Evolutionary conservation across 2,888 invertebrate genomes (phyloP).

Genomic region (Acanthopleura granulata): DNA sequence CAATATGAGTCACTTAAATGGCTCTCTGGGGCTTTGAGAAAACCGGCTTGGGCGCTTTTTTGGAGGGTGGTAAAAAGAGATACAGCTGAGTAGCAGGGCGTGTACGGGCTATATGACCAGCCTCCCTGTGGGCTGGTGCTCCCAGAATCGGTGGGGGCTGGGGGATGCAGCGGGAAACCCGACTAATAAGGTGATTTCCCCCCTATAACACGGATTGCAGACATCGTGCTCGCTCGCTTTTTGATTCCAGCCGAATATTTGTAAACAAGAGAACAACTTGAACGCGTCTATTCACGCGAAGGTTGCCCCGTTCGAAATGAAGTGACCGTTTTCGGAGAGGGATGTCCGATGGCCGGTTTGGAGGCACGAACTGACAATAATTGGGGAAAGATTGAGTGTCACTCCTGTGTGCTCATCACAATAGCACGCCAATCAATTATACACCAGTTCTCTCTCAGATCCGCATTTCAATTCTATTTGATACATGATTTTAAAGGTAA

Average conservation of each 20-base stretch:
- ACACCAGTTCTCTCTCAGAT: neutral
- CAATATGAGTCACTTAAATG: conserved; percentile 1
- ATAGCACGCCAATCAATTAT: conserved; percentile 6
- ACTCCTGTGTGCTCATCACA: neutral
- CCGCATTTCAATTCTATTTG: neutral
- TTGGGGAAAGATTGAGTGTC: conserved; percentile 6
- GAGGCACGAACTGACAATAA: conserved; percentile 5
- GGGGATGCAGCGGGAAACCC: neutral
- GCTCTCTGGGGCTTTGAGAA: neutral
- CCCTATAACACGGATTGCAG: neutral
- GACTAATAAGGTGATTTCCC: conserved; percentile 9
- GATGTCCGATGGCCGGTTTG: neutral
- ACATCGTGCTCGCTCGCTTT: neutral
- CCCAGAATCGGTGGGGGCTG: neutral
- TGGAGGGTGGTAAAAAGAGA: neutral
- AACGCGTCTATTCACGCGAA: neutral
- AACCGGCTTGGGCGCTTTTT: neutral
- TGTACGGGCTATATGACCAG: no score
- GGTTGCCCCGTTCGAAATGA: neutral
- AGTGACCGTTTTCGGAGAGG: neutral
- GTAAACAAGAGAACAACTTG: conserved; percentile 5
- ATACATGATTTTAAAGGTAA: conserved; percentile 19
- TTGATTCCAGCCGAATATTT: conserved; percentile 14
- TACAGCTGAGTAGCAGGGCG: neutral
- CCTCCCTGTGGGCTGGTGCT: no score